Base-by-base conservation (phyloP, 2,888 invertebrate genomes). In the Neoascia interrupta region DNA sequence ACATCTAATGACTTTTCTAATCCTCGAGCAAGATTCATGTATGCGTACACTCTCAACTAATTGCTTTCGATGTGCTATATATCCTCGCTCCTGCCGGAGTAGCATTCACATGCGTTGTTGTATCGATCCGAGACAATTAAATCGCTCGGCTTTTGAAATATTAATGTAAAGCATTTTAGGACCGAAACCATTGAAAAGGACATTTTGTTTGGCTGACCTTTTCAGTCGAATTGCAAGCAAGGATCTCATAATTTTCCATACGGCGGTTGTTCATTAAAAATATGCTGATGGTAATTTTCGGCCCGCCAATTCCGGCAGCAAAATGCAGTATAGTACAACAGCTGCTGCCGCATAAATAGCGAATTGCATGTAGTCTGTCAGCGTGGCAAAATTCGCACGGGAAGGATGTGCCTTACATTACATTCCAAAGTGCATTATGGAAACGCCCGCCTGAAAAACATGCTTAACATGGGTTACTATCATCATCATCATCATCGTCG, bases 1-100 rank as follows among this genome's bases (percentile, higher is more conserved):
- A 69, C 26, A 63, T 54, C 63, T 69, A 75, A 75, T 75, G 69
- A 69, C 69, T 75, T 69, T 68, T 75, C 56, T 63, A 75, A 63
- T 75, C 75, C 61, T 56, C 51, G 37, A 49, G 18, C 39, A 36
- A 53, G 60, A 68, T 61, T 43, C 26, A 49, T 49, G 49, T 47
- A 37, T 54, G 31, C 43, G 34, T 47, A 31, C 16, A 43, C 28
- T 16, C 39, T 39, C 45, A 45, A 54, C 66, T 66, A 66, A 66
- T 66, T 66, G 54, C n/a, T n/a, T n/a, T n/a, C n/a, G n/a, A n/a
- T n/a, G n/a, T n/a, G n/a, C n/a, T n/a, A n/a, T n/a, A n/a, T n/a
- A n/a, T n/a, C n/a, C n/a, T n/a, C n/a, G n/a, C n/a, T n/a, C n/a
- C n/a, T n/a, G n/a, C n/a, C n/a, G n/a, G n/a, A n/a, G n/a, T n/a